Base-by-base conservation (phyloP, 2,797 vertebrate species). In the Peromyscus aztecus region DNA sequence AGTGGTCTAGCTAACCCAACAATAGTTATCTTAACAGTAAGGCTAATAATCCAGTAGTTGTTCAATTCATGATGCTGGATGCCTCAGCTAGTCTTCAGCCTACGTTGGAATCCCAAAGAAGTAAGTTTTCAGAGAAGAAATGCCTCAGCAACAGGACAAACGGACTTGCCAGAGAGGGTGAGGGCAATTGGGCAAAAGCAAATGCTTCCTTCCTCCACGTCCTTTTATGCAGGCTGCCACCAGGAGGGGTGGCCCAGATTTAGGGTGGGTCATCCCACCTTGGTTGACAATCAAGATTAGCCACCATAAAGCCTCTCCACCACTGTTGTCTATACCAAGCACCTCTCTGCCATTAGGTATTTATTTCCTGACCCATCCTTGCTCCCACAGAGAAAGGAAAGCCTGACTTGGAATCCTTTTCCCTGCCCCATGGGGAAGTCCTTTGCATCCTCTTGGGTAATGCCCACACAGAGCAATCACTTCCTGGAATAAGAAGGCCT, bases 341-440 rank as follows among this genome's bases (percentile, higher is more conserved):
- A 37, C 65, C 84, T 69, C 24, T 55, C 49, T n/a, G 52, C 27
- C 24, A 24, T 14, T 31, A 85, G 61, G 31, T 31, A 65, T 23
- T 23, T 61, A 61, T 77, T 67, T 95, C 85, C 73, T 49, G 31
- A 57, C 57, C 65, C 17, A 73, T 19, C 13, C 52, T 23, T 21
- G 19, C 24, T 77, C 43, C 31, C 89, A 84, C 61, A 92, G n/a
- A 40, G 89, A 55, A 83, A 81, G 69, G 46, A 80, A 89, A 90
- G 52, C 69, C 31, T 71, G 80, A 17, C 24, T 0, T 61, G 34
- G 67, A 37, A 78, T 11, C 2, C 34, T 46, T 0, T 1, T 24
- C 17, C 31, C 55, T 77, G 27, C 24, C 91, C 73, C 43, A 7
- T 77, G 37, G 59, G 69, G 69, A 55, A 71, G 17, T 6, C 46